Evolutionary conservation across 2,888 invertebrate genomes (phyloP), one percentile per base, ranked within the genome.

Genomic region (Ochropleura plecta): DNA sequence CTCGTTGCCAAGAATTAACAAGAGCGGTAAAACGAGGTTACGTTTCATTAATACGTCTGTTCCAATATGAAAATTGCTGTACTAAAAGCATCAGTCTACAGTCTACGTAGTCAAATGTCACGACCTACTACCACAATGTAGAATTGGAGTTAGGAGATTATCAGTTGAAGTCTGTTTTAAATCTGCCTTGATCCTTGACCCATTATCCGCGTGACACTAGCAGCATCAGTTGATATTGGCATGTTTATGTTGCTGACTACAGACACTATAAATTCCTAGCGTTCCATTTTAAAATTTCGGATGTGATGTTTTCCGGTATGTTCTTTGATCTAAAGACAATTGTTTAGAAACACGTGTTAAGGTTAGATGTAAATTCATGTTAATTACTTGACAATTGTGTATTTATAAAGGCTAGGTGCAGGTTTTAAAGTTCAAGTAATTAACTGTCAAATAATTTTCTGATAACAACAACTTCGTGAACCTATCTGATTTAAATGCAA

Each of bases 121-220:
- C 57, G 70, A 79, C 60, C 65, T 53, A 69, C 57, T 69, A 49
- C 79, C 59, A 60, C 55, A 66, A 53, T 69, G 78, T 76, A 44
- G 62, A n/a, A 62, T 62, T 78, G 66, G 59, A 73, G 68, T 70
- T 79, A 70, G 76, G 69, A 72, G 82, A 86, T 83, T 81, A 86
- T 73, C 76, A 71, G 65, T 79, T 74, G 67, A 49, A 81, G 78
- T 79, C 67, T 72, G 84, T 85, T 88, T 85, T 88, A 87, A 88
- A 88, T 87, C 83, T 81, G 81, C 82, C 71, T 81, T 79, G 82
- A 89, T 88, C 92, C 93, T 92, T 93, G 93, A 91, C 92, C 93
- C 85, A 91, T 84, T 86, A 89, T 78, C 62, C 73, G 60, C 81
- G 86, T 83, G 87, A 88, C 86, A 86, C 75, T 81, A 85, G 78